phyloP scores from a whole-genome alignment of 2,888 invertebrate genomes.

The Tridacna crocea region DNA sequence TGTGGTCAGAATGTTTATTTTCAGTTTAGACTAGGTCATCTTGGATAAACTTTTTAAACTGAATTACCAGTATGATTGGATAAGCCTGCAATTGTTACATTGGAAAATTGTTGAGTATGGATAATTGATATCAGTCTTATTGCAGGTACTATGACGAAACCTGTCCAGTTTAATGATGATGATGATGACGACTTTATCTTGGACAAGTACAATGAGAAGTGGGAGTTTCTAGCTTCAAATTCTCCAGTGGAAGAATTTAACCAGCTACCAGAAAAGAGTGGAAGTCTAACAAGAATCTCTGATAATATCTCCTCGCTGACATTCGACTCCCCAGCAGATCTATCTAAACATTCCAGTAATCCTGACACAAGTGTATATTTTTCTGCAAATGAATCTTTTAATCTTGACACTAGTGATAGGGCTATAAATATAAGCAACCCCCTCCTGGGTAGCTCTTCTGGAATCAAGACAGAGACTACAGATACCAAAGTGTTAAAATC shows the following conservation, averaged over 20 bases:
- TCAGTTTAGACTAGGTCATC: too few relatives aligned
- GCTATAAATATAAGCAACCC: background rate
- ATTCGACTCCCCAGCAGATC: background rate
- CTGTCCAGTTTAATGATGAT: slow-evolving; percentile 20
- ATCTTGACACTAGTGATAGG: slow-evolving; percentile 2
- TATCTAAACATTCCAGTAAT: slow-evolving; percentile 9
- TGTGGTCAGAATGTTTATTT: too few relatives aligned
- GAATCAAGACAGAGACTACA: background rate
- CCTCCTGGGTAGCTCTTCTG: background rate
- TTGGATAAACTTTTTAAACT: too few relatives aligned
- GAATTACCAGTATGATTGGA: too few relatives aligned
- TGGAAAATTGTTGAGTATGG: background rate
- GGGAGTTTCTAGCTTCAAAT: background rate
- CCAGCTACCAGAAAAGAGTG: background rate
- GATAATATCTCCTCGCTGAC: background rate
- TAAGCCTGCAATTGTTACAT: background rate
- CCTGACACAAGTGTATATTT: slow-evolving; percentile 35
- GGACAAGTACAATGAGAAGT: slow-evolving; percentile 5
- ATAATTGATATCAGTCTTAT: background rate
- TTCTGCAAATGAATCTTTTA: slow-evolving; percentile 42
- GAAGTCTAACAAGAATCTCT: background rate
- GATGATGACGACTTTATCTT: slow-evolving; percentile 6
- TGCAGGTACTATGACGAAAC: slow-evolving; percentile 30
- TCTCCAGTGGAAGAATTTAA: background rate
- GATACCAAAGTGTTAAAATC: background rate